These are phyloP conservation scores for Stramonita haemastoma DNA, from an alignment of 2,888 invertebrate species.

Conservation along the genomic window DNA sequence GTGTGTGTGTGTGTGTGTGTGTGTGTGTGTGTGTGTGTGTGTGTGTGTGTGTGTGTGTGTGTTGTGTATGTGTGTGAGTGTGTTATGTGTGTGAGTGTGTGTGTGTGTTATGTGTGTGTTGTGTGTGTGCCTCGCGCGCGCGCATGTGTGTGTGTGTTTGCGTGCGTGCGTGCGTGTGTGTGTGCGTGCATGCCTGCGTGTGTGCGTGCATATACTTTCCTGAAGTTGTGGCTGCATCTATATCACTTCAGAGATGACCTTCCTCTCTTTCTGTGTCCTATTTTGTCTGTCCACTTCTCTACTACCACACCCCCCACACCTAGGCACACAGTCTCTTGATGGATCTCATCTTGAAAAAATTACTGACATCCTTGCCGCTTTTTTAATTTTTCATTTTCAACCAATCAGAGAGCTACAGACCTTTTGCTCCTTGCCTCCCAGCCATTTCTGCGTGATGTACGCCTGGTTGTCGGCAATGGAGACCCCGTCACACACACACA, in stretches of 20 bases:
- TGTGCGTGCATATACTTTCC: too few relatives aligned
- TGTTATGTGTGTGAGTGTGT: too few relatives aligned
- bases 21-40: slow-evolving; percentile 1
- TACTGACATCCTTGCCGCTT: neutral
- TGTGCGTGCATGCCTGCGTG: too few relatives aligned
- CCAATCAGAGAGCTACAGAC: neutral
- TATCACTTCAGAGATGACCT: too few relatives aligned
- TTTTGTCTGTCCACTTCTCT: too few relatives aligned
- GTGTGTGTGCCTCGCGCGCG: too few relatives aligned
- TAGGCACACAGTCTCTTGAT: neutral
- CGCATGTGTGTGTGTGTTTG: too few relatives aligned
- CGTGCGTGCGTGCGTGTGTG: too few relatives aligned
- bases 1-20: neutral
- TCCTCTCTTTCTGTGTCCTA: too few relatives aligned
- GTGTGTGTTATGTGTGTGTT: too few relatives aligned
- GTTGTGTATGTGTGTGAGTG: too few relatives aligned
- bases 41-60: neutral
- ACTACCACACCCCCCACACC: neutral
- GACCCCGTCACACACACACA: slow-evolving; percentile 76
- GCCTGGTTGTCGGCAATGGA: slow-evolving; percentile 76
- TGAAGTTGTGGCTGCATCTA: too few relatives aligned
- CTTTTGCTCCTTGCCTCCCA: slow-evolving; percentile 53
- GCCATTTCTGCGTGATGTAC: slow-evolving; percentile 73
- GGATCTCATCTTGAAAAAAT: neutral
- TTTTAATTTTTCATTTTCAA: neutral